Evolutionary conservation across 1,140 invertebrate genomes (phyloP).

Genomic region (Orchestia grillus): DNA sequence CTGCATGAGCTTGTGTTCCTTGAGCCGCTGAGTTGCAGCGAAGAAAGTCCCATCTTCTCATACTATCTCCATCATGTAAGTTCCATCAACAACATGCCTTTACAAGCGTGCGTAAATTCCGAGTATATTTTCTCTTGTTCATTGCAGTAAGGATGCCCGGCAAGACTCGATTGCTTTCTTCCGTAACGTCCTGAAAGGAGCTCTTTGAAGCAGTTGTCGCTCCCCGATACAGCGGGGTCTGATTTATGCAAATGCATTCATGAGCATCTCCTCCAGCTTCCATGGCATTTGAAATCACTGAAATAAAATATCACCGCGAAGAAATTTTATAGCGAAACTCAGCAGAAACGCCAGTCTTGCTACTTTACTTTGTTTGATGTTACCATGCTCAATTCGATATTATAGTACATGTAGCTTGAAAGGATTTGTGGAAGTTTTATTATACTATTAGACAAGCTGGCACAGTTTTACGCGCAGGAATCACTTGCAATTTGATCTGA

Average conservation of each 20-base stretch:
- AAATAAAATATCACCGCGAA: background rate
- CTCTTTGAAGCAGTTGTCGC: background rate
- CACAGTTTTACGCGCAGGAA: too few species aligned
- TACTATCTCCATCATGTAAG: background rate
- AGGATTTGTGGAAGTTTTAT: too few species aligned
- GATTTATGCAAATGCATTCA: conserved; percentile 9
- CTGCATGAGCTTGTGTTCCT: too few species aligned
- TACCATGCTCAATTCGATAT: too few species aligned
- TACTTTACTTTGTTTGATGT: background rate
- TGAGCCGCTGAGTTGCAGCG: too few species aligned
- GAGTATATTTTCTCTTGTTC: background rate
- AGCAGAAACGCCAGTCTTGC: background rate
- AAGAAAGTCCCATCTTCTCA: too few species aligned
- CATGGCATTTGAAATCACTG: background rate
- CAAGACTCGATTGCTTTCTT: conserved; percentile 7
- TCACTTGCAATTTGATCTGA: too few species aligned
- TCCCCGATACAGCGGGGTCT: background rate
- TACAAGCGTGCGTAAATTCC: background rate
- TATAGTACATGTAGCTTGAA: too few species aligned
- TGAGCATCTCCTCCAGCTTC: background rate
- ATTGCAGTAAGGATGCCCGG: background rate
- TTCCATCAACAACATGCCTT: background rate
- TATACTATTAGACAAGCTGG: too few species aligned
- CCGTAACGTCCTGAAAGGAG: background rate
- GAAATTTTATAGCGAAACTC: background rate